These are phyloP conservation scores for Sceliomorpha sp. DNA, from an alignment of 2,888 invertebrate genomes.

Conservation along the genomic window DNA sequence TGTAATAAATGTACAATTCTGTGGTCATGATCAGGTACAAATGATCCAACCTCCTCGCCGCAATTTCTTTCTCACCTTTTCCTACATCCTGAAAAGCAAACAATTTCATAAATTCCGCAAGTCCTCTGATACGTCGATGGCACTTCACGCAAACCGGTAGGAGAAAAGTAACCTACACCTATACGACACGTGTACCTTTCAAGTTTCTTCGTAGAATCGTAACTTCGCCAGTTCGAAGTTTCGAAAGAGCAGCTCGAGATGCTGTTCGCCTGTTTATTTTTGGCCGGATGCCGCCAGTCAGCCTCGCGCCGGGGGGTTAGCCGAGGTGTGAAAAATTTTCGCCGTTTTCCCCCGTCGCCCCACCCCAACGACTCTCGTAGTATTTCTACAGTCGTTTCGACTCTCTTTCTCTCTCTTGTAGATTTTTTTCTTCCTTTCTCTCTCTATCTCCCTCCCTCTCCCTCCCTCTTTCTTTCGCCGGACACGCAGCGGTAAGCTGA, in stretches of 20 bases:
- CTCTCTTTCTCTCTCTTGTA: no score
- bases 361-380: no score
- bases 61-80: no score
- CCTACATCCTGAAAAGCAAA: no score
- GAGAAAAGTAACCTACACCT: slow-evolving; percentile 24
- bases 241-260: slow-evolving; percentile 3
- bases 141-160: slow-evolving; percentile 8
- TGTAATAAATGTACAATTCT: no score
- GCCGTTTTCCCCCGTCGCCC: slow-evolving; percentile 56
- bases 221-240: slow-evolving; percentile 16
- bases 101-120: slow-evolving; percentile 41
- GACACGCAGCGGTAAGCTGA: slow-evolving; percentile 53
- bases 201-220: slow-evolving; percentile 55
- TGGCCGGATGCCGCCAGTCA: slow-evolving; percentile 60
- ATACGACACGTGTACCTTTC: no score
- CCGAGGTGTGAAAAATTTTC: slow-evolving; percentile 61
- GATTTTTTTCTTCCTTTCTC: no score
- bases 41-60: no score
- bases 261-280: slow-evolving; percentile 23
- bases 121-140: slow-evolving; percentile 41
- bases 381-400: no score
- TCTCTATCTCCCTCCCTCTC: no score
- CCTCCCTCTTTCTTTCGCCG: slow-evolving; percentile 20
- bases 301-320: slow-evolving; percentile 57
- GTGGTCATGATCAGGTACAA: no score